Conservation (phyloP, 2,797 vertebrate genomes). For the Macroramphosus scolopax region DNA sequence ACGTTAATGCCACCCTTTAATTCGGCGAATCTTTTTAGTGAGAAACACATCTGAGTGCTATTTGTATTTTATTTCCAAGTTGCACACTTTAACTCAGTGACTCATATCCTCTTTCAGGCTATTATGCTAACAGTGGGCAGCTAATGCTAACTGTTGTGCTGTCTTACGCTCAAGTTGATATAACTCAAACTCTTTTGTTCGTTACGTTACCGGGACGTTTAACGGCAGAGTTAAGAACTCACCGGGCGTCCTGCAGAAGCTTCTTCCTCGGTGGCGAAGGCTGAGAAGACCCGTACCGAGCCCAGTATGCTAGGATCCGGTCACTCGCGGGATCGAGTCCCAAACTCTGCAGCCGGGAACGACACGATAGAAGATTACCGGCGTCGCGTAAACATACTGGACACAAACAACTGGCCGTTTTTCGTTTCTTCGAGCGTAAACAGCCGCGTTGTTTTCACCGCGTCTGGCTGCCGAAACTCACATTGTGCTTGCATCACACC, state of each 20-base stretch:
- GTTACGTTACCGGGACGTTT: no score
- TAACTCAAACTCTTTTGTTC: no score
- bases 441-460: neutral
- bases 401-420: rapidly evolving
- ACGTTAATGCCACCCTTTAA: no score
- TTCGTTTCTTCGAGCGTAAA: neutral
- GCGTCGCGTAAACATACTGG: rapidly evolving
- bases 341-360: constrained; percentile 11
- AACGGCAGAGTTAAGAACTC: constrained; percentile 34
- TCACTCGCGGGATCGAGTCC: constrained; percentile 63
- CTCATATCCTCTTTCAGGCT: constrained; percentile 10
- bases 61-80: no score
- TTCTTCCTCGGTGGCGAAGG: constrained; percentile 53
- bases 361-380: rapidly evolving
- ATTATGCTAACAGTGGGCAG: constrained; percentile 36
- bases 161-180: no score
- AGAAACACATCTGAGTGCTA: no score
- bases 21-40: no score
- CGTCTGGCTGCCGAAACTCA: constrained; percentile 8
- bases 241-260: rapidly evolving
- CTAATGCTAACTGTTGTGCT: constrained; percentile 65
- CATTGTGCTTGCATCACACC: constrained; percentile 27
- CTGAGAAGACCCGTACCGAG: constrained; percentile 26
- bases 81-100: neutral
- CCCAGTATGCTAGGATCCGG: neutral